Conservation (phyloP, 1,140 invertebrate species). For the Notospermus geniculatus region DNA sequence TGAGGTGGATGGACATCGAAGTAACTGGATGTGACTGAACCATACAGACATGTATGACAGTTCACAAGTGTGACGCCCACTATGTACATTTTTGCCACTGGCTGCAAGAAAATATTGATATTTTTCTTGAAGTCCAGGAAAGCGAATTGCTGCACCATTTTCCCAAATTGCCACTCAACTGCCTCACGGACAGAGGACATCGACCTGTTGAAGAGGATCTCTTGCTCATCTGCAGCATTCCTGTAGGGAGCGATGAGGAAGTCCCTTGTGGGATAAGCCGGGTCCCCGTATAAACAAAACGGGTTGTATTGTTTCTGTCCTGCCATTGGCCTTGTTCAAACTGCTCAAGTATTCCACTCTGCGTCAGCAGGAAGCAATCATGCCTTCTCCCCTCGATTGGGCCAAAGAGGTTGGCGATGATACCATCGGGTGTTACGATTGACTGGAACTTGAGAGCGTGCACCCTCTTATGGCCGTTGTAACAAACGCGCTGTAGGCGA, state of each 20-base stretch:
- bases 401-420: conserved; percentile 6
- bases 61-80: background rate
- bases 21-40: background rate
- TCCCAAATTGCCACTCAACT: background rate
- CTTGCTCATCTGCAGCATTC: background rate
- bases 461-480: conserved; percentile 7
- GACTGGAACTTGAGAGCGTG: background rate
- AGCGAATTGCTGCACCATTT: background rate
- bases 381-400: conserved; percentile 2
- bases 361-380: background rate
- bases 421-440: background rate
- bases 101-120: background rate
- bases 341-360: background rate
- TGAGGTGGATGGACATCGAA: conserved; percentile 5
- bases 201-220: background rate
- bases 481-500: background rate
- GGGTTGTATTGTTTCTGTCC: background rate
- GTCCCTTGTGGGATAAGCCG: background rate
- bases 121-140: conserved; percentile 10
- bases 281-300: conserved; percentile 2
- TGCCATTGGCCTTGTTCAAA: background rate
- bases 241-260: background rate
- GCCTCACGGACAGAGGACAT: background rate
- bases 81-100: too few species aligned
- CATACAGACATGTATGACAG: conserved; percentile 4